These are phyloP conservation scores for Oplegnathus fasciatus DNA, from an alignment of 2,113 vertebrate species.

Conservation along the genomic window DNA sequence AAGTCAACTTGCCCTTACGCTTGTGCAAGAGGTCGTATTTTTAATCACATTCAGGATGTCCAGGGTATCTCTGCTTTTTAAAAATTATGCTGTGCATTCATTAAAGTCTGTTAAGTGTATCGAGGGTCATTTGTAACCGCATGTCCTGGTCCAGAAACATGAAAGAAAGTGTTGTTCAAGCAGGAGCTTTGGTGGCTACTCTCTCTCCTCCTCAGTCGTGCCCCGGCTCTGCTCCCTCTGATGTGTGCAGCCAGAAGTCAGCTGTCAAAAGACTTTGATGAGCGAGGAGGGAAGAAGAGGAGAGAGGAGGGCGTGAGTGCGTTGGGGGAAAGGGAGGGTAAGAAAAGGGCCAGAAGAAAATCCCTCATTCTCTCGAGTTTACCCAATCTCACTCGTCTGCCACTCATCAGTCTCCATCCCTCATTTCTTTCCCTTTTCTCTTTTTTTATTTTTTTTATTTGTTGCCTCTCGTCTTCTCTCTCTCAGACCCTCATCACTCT, in stretches of 20 bases:
- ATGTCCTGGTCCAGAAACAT: constrained; percentile 47
- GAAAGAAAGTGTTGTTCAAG: constrained; percentile 75
- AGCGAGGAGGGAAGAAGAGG: constrained; percentile 39
- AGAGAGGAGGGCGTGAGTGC: constrained; percentile 19
- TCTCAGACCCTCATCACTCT: constrained; percentile 50
- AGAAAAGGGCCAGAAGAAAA: constrained; percentile 68
- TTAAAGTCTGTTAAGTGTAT: constrained; percentile 32
- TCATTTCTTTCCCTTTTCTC: constrained; percentile 24
- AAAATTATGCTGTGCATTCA: not conserved
- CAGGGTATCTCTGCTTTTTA: not conserved
- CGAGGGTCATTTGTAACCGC: constrained; percentile 25
- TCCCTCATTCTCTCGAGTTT: constrained; percentile 70
- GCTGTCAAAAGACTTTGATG: constrained; percentile 83
- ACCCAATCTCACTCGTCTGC: constrained; percentile 60
- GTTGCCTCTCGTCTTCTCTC: constrained; percentile 54
- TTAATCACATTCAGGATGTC: not conserved
- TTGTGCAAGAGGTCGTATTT: constrained; percentile 5
- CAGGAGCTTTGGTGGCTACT: constrained; percentile 54
- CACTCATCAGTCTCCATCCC: constrained; percentile 56
- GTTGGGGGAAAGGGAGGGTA: constrained; percentile 25
- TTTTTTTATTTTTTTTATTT: constrained; percentile 43
- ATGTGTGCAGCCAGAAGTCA: constrained; percentile 82
- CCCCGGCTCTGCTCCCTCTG: constrained; percentile 66
- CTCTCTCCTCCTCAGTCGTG: constrained; percentile 35
- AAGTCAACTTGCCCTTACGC: not conserved